Evolutionary conservation across 2,113 vertebrate genomes (phyloP).

Genomic region (Cyprinus carpio): DNA sequence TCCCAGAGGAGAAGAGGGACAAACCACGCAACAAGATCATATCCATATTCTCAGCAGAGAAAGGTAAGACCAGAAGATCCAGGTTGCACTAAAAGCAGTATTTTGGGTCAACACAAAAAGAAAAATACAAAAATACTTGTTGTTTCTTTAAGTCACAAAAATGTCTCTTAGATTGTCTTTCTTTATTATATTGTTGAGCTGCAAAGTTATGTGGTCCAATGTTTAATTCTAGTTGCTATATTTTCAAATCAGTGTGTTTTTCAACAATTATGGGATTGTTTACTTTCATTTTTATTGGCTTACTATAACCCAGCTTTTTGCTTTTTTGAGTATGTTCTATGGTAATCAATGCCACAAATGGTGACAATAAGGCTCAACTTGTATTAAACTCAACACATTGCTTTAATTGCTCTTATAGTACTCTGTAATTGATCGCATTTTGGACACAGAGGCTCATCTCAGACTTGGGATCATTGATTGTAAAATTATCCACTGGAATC

Average conservation of each 20-base stretch:
- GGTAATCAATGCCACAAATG: neutral
- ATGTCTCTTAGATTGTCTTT: neutral
- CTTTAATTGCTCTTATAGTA: neutral
- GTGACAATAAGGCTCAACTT: neutral
- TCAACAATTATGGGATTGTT: neutral
- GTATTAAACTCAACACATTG: neutral
- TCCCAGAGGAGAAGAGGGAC: constrained; percentile 88
- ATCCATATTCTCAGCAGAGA: constrained; percentile 93
- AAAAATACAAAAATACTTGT: neutral
- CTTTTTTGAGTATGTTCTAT: no score
- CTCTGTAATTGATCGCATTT: neutral
- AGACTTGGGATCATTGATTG: neutral
- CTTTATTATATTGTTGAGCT: neutral
- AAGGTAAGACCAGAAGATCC: constrained; percentile 77
- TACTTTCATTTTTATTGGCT: neutral
- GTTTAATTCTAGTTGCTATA: no score
- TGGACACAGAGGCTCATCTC: neutral
- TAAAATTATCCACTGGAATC: constrained; percentile 1
- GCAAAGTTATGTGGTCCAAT: no score
- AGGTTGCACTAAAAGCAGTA: neutral
- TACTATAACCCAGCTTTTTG: neutral
- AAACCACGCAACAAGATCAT: constrained; percentile 92
- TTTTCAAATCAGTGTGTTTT: no score
- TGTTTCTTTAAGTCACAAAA: neutral
- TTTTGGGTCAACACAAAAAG: neutral